phyloP scores from a whole-genome alignment of 2,888 invertebrate species.

The Macrosiphum euphorbiae region DNA sequence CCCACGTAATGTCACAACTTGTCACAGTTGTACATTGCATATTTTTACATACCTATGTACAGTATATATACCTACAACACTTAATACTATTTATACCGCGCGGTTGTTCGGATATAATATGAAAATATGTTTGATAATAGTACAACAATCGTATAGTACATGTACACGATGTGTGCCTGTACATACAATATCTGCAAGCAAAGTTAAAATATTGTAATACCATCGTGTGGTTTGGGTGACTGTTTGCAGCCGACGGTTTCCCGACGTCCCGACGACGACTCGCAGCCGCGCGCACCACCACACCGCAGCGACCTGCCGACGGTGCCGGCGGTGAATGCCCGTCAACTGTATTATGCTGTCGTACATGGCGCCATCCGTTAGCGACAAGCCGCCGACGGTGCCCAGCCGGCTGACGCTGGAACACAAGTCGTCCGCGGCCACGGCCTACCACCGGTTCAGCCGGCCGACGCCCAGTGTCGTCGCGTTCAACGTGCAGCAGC shows the following conservation, averaged over 20 bases:
- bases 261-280: neutral
- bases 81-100: neutral
- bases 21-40: neutral
- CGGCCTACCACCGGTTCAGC: constrained; percentile 73
- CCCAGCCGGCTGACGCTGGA: constrained; percentile 68
- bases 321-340: constrained; percentile 23
- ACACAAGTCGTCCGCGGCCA: constrained; percentile 65
- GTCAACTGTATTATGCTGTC: constrained; percentile 76
- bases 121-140: too few species aligned
- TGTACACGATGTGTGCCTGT: too few species aligned
- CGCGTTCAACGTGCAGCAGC: constrained; percentile 67
- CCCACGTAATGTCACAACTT: neutral
- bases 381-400: constrained; percentile 80
- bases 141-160: too few species aligned
- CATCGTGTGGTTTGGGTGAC: neutral
- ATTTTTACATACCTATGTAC: neutral
- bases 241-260: constrained; percentile 10
- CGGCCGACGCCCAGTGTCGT: constrained; percentile 72
- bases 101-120: too few species aligned
- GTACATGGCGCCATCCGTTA: constrained; percentile 78
- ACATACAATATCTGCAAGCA: too few species aligned
- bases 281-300: neutral
- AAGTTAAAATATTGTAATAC: too few species aligned
- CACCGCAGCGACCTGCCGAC: neutral
- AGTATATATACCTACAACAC: neutral